Evolutionary conservation across 2,888 invertebrate species (phyloP).

Genomic region (Pterostichus niger): DNA sequence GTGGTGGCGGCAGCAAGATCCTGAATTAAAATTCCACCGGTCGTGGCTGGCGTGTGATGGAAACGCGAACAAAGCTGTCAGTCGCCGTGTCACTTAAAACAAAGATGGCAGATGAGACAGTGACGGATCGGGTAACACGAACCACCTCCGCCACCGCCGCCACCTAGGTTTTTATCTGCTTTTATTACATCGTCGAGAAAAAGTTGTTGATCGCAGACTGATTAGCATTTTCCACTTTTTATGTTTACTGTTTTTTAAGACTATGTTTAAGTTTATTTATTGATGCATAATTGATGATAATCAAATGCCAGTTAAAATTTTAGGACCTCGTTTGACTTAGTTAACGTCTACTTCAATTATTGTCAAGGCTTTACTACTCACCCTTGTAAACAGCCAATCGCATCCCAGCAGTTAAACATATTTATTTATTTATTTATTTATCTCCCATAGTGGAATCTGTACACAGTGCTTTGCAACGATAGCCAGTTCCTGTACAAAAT

Average conservation of each 20-base stretch:
- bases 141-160: slow-evolving; percentile 1
- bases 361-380: too few relatives aligned
- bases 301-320: too few relatives aligned
- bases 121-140: slow-evolving; percentile 72
- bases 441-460: too few relatives aligned
- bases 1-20: slow-evolving; percentile 44
- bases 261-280: too few relatives aligned
- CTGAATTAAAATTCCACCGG: slow-evolving; percentile 76
- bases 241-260: neutral
- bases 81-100: slow-evolving; percentile 67
- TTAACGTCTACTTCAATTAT: too few relatives aligned
- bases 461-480: too few relatives aligned
- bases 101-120: slow-evolving; percentile 70
- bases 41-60: slow-evolving; percentile 70
- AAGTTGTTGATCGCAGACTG: slow-evolving; percentile 13
- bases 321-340: too few relatives aligned
- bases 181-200: slow-evolving; percentile 28
- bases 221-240: slow-evolving; percentile 39
- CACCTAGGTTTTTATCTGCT: slow-evolving; percentile 37
- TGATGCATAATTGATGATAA: too few relatives aligned
- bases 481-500: too few relatives aligned
- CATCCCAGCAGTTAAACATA: too few relatives aligned
- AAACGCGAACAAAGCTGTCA: slow-evolving; percentile 75
- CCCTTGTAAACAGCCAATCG: too few relatives aligned
- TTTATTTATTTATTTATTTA: too few relatives aligned